Evolutionary conservation across 2,113 vertebrate species (phyloP).

Genomic region (Butastur rufipennis): DNA sequence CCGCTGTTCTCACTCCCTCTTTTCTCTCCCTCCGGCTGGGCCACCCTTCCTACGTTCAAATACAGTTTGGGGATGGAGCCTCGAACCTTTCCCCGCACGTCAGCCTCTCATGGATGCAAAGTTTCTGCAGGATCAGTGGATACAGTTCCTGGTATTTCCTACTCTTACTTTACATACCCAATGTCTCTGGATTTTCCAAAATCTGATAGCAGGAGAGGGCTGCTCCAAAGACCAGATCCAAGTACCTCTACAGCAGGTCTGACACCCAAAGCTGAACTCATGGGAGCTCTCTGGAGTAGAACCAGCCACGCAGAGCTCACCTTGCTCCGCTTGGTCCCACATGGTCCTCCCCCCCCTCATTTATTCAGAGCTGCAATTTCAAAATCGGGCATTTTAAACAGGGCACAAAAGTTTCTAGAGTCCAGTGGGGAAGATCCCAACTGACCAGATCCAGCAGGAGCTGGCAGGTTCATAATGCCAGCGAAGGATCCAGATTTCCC

Average conservation of each 20-base stretch:
- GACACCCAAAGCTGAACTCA: not conserved
- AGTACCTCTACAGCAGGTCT: not conserved
- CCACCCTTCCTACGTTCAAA: not conserved
- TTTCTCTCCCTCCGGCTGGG: not conserved
- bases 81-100: not conserved
- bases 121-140: not conserved
- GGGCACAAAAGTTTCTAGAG: not conserved
- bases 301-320: not conserved
- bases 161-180: not conserved
- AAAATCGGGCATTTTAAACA: not conserved
- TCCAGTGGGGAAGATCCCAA: not conserved
- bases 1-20: not conserved
- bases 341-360: no score
- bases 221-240: not conserved
- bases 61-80: not conserved
- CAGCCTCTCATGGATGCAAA: not conserved
- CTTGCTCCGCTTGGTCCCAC: not conserved
- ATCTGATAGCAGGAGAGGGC: not conserved
- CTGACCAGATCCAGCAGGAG: not conserved
- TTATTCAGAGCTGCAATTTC: not conserved
- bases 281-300: not conserved
- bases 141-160: not conserved
- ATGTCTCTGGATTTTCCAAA: not conserved
- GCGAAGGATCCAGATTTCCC: not conserved
- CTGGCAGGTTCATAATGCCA: not conserved